Conservation (phyloP, 2,113 vertebrate species). For the Propithecus coquereli region DNA sequence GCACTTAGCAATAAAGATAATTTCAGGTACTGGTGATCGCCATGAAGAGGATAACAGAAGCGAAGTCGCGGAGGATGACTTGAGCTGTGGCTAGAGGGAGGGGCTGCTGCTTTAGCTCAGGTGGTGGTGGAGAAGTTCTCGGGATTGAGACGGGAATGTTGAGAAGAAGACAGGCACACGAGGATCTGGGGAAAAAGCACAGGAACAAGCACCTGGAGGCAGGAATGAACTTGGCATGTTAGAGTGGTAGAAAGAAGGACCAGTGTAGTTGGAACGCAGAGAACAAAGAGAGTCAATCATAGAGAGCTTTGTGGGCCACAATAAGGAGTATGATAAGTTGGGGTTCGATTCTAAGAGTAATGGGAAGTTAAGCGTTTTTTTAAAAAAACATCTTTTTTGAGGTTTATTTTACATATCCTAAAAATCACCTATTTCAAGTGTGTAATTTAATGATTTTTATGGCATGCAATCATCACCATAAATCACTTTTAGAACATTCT, state of each 20-base stretch:
- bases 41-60: neutral
- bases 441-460: neutral
- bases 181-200: neutral
- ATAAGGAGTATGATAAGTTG: neutral
- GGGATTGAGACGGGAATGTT: neutral
- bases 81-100: rapidly evolving
- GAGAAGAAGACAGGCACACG: neutral
- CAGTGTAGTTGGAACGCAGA: too few relatives aligned
- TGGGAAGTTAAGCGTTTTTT: neutral
- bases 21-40: neutral
- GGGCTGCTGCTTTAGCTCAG: neutral
- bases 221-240: neutral
- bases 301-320: too few relatives aligned
- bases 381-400: neutral
- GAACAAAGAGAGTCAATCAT: neutral
- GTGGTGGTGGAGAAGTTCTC: neutral
- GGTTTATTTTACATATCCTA: neutral
- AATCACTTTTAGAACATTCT: neutral
- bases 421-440: constrained; percentile 1
- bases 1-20: neutral
- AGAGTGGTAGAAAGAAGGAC: neutral
- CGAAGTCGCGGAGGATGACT: neutral
- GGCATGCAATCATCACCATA: neutral
- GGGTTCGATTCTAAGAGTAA: neutral
- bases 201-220: neutral